Evolutionary conservation across 2,888 invertebrate genomes (phyloP).

Genomic region (Agrilus cyanescens): DNA sequence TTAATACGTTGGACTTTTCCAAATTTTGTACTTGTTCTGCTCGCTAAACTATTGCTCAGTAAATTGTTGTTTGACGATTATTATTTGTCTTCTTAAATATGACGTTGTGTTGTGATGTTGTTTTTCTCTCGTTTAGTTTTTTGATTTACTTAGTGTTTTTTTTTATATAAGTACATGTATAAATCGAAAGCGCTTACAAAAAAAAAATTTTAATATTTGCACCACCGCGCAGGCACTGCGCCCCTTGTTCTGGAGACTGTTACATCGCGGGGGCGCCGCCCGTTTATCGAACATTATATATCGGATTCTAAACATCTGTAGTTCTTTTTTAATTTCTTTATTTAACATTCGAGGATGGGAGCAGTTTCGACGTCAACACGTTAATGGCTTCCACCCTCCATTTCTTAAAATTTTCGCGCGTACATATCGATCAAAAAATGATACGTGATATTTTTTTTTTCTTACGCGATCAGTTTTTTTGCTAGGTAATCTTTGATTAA

Average conservation of each 20-base stretch:
- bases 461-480: too few species aligned
- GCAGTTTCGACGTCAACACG: too few species aligned
- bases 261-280: constrained; percentile 28
- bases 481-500: too few species aligned
- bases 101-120: constrained; percentile 10
- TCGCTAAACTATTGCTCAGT: constrained; percentile 3
- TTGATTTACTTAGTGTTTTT: too few species aligned
- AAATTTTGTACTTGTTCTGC: constrained; percentile 24
- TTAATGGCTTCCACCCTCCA: too few species aligned
- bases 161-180: too few species aligned
- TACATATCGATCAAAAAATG: too few species aligned
- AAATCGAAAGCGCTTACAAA: background rate
- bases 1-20: constrained; percentile 28
- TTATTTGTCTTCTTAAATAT: constrained; percentile 3
- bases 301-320: too few species aligned
- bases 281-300: constrained; percentile 3
- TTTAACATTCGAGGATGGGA: too few species aligned
- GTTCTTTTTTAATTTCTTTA: too few species aligned
- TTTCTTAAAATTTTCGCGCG: too few species aligned
- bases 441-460: too few species aligned
- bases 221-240: constrained; percentile 19
- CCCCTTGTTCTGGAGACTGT: constrained; percentile 31
- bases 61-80: constrained; percentile 13
- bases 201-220: constrained; percentile 5
- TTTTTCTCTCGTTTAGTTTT: constrained; percentile 8